Percentiles rank a stretch among this genome's conserved stretches.
Evolutionary conservation across 2,113 vertebrate genomes (phyloP).

Genomic region (Mus pahari): DNA sequence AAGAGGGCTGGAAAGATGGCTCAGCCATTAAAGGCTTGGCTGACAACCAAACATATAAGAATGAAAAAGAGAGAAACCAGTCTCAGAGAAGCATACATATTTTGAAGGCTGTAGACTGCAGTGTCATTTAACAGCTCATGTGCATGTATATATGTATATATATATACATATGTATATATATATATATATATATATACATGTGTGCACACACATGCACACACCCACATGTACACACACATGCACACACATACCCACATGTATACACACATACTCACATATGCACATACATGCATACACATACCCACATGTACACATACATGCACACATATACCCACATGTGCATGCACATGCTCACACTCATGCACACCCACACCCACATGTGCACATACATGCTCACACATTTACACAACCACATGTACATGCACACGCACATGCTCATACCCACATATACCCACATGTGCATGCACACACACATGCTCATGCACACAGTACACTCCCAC

Average conservation of each 20-base stretch:
- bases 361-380: not conserved
- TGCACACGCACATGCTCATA: not conserved
- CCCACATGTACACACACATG: too few species aligned
- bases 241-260: not conserved
- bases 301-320: not conserved
- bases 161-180: not conserved
- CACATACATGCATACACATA: not conserved
- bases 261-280: not conserved
- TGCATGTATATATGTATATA: not conserved
- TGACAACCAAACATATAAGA: not conserved
- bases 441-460: not conserved
- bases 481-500: not conserved
- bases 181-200: not conserved
- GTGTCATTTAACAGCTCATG: not conserved
- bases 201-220: not conserved
- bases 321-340: not conserved
- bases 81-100: not conserved
- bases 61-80: not conserved
- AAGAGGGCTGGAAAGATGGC: too few species aligned
- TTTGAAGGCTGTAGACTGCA: not conserved
- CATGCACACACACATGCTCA: not conserved
- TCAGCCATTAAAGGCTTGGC: too few species aligned
- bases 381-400: not conserved
- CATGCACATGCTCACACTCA: not conserved
- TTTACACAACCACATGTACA: not conserved